phyloP scores from a whole-genome alignment of 2,797 vertebrate species.

The Danio kyathit region DNA sequence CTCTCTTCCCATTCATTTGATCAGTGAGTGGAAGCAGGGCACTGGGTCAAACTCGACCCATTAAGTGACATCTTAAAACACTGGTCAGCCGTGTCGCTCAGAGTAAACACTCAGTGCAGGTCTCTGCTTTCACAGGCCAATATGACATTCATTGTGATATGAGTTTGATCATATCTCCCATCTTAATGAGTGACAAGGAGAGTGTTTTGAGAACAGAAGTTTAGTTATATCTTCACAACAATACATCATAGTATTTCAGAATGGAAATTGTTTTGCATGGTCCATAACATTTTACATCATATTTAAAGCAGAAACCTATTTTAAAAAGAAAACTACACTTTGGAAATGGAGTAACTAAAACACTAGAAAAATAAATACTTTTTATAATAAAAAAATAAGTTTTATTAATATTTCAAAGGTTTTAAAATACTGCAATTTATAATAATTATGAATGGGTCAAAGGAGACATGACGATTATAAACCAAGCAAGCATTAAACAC shows the following conservation, averaged over 20 bases:
- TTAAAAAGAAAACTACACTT: neutral
- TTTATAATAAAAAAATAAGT: neutral
- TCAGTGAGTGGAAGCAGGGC: conserved; percentile 24
- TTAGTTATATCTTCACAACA: neutral
- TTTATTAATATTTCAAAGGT: too few relatives aligned
- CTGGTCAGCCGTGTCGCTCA: neutral
- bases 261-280: neutral
- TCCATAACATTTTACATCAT: neutral
- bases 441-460: too few relatives aligned
- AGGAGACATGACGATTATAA: too few relatives aligned
- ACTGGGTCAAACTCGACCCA: conserved; percentile 8
- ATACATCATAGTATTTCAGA: neutral
- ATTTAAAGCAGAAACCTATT: neutral
- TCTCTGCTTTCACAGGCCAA: conserved; percentile 1
- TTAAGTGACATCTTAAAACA: conserved; percentile 28
- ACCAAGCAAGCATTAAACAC: too few relatives aligned
- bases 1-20: conserved; percentile 11
- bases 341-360: neutral
- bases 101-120: neutral
- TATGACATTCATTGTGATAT: neutral
- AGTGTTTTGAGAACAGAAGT: neutral
- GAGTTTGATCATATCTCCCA: neutral
- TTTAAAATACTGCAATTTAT: too few relatives aligned
- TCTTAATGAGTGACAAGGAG: neutral
- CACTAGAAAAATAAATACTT: neutral